These are phyloP conservation scores for Cygnus atratus DNA, from an alignment of 2,113 vertebrate species.

Conservation along the genomic window DNA sequence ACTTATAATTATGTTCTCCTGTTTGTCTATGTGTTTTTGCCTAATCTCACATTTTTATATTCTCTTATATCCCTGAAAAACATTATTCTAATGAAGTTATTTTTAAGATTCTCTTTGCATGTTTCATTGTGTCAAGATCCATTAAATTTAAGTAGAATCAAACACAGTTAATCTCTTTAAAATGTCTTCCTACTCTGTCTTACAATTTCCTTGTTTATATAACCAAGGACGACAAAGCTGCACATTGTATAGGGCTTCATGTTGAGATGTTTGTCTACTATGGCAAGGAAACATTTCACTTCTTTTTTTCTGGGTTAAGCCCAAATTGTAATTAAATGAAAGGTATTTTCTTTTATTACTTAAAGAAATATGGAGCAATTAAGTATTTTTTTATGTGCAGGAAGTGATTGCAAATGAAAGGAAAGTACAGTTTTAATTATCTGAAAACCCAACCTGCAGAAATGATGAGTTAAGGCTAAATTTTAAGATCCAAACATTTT, in stretches of 20 bases:
- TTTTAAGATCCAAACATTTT: background rate
- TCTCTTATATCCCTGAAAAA: background rate
- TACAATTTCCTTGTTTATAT: slow-evolving; percentile 2
- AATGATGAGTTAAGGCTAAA: background rate
- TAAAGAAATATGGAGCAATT: background rate
- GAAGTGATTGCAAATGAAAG: background rate
- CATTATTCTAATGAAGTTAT: background rate
- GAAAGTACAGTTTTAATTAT: background rate
- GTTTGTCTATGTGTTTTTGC: background rate
- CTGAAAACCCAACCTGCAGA: background rate
- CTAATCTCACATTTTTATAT: background rate
- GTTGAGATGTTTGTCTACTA: background rate
- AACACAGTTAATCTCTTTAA: background rate
- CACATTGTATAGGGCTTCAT: background rate
- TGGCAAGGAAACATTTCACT: background rate
- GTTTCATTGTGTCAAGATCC: background rate
- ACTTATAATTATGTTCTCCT: background rate
- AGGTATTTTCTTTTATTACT: background rate
- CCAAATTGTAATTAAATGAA: background rate
- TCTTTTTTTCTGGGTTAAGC: background rate
- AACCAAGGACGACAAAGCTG: background rate
- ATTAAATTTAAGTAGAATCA: slow-evolving; percentile 20
- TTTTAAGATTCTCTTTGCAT: background rate
- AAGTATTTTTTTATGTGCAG: background rate
- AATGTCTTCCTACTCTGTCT: background rate